These are phyloP conservation scores for Catocala fraxini DNA, from an alignment of 2,888 invertebrate species.

Conservation along the genomic window DNA sequence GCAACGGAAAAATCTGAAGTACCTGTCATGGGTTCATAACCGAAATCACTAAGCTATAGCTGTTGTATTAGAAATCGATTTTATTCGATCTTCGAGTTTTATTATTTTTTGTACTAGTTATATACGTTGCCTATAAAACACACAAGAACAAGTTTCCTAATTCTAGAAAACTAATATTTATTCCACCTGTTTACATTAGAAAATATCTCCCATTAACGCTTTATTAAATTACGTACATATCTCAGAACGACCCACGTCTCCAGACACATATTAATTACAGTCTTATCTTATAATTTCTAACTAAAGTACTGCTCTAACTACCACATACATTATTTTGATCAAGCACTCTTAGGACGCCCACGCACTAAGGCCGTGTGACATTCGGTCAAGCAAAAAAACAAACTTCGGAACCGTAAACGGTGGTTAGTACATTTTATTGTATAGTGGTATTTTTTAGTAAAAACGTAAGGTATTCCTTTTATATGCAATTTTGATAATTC, in stretches of 20 bases:
- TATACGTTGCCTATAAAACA: background rate
- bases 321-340: constrained; percentile 46
- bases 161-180: constrained; percentile 9
- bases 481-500: no score
- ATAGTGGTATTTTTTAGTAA: no score
- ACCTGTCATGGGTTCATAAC: no score
- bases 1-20: no score
- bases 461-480: no score
- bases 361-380: background rate
- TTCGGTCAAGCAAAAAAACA: no score
- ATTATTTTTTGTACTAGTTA: no score
- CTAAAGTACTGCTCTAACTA: constrained; percentile 44
- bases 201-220: constrained; percentile 13
- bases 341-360: constrained; percentile 23
- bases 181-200: constrained; percentile 4
- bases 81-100: no score
- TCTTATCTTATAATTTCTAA: constrained; percentile 46
- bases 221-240: constrained; percentile 43
- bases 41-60: no score
- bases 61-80: no score
- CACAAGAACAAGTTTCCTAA: background rate
- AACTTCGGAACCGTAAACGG: no score
- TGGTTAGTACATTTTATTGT: no score
- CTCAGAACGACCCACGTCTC: constrained; percentile 40
- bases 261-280: constrained; percentile 49